Evolutionary conservation across 2,888 invertebrate genomes (phyloP).

Genomic region (Chloroclystis v-ata): DNA sequence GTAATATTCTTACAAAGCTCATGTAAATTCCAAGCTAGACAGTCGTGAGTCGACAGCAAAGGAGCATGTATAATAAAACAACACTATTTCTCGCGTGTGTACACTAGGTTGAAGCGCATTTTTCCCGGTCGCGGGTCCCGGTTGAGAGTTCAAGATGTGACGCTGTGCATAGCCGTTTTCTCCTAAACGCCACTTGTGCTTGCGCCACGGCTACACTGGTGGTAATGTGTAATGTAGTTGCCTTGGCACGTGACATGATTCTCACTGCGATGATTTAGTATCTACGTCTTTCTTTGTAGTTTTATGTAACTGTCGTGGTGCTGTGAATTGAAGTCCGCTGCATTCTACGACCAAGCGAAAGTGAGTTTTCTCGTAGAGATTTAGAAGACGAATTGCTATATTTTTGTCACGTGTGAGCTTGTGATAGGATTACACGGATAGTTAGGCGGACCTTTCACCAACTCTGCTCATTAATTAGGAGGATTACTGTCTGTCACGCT

Average conservation of each 20-base stretch:
- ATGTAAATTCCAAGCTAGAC: conserved; percentile 32
- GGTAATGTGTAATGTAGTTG: conserved; percentile 28
- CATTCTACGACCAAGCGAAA: no score
- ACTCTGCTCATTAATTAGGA: conserved; percentile 44
- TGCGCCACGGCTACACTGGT: conserved; percentile 22
- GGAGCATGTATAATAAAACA: conserved; percentile 35
- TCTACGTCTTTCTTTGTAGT: conserved; percentile 10
- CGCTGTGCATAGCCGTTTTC: conserved; percentile 29
- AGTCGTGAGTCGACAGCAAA: conserved; percentile 33
- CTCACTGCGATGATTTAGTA: conserved; percentile 26
- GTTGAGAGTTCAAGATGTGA: conserved; percentile 28
- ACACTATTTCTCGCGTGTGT: conserved; percentile 27
- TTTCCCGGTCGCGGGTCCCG: conserved; percentile 25
- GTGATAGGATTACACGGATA: conserved; percentile 33
- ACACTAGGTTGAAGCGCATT: conserved; percentile 19
- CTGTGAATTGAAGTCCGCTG: background rate
- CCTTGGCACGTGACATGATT: conserved; percentile 29
- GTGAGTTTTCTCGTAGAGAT: background rate
- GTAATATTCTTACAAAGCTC: conserved; percentile 26
- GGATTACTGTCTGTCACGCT: conserved; percentile 42
- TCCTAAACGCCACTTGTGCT: conserved; percentile 34
- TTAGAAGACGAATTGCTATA: no score
- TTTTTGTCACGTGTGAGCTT: background rate
- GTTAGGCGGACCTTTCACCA: conserved; percentile 33
- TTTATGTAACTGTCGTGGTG: conserved; percentile 11